Evolutionary conservation across 30 jellyfish, hydroid and myxozoan genomes (phyloP).

Genomic region (Rhopilema esculentum): DNA sequence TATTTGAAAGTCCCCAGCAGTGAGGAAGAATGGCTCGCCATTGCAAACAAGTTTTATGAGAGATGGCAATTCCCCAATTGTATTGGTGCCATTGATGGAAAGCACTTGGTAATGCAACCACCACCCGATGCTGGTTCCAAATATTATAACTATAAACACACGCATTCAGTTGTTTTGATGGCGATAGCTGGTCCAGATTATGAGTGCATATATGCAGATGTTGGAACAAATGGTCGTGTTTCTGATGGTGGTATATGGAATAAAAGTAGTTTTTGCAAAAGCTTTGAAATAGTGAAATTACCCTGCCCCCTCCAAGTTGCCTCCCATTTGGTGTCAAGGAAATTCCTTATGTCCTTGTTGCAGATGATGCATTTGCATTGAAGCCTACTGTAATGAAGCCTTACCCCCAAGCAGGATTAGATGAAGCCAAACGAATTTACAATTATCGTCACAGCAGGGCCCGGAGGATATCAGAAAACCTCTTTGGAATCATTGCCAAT

Average conservation of each 20-base stretch:
- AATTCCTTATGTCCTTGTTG: constrained; percentile 36
- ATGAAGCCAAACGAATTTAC: constrained; percentile 35
- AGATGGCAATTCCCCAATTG: constrained; percentile 1
- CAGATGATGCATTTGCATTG: constrained; percentile 22
- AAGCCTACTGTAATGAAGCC: constrained; percentile 39
- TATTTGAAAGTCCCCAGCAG: neutral
- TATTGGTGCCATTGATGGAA: neutral
- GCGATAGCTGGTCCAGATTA: constrained; percentile 64
- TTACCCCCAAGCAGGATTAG: constrained; percentile 30
- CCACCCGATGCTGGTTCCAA: constrained; percentile 46
- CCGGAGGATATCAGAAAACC: constrained; percentile 42
- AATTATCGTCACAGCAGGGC: constrained; percentile 55
- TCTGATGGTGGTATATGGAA: constrained; percentile 46
- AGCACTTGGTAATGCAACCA: constrained; percentile 31
- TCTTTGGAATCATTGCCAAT: constrained; percentile 54
- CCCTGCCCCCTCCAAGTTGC: constrained; percentile 21
- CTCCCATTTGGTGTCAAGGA: constrained; percentile 6
- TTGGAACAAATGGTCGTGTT: constrained; percentile 61
- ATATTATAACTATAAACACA: constrained; percentile 43
- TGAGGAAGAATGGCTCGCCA: neutral
- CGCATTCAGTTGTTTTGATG: constrained; percentile 37
- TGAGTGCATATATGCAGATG: constrained; percentile 59
- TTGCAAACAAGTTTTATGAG: constrained; percentile 1
- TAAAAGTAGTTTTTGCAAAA: constrained; percentile 7
- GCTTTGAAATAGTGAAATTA: constrained; percentile 3